These are phyloP conservation scores for Drosophila sechellia DNA, from an alignment of 1,140 invertebrate genomes.

Conservation along the genomic window DNA sequence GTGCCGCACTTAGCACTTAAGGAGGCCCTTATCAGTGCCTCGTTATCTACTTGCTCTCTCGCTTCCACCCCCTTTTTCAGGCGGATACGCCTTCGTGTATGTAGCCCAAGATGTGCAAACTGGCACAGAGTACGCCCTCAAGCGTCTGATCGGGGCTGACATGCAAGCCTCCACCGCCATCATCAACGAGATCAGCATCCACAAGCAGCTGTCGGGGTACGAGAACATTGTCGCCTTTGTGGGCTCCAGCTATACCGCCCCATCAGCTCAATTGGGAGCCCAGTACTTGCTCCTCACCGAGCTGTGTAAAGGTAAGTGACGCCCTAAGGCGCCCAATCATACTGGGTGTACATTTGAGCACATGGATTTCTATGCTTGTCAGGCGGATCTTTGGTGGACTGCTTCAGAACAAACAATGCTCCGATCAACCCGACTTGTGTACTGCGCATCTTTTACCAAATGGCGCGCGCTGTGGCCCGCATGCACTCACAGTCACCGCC, in stretches of 20 bases:
- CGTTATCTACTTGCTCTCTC: slow-evolving; percentile 52
- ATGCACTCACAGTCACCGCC: slow-evolving; percentile 96
- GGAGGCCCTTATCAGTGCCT: slow-evolving; percentile 44
- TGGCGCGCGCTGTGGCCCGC: slow-evolving; percentile 94
- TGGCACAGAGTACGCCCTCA: slow-evolving; percentile 96
- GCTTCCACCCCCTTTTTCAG: slow-evolving; percentile 86
- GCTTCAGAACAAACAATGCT: slow-evolving; percentile 87
- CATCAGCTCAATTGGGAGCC: slow-evolving; percentile 87
- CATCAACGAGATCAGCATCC: slow-evolving; percentile 91
- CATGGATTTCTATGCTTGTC: slow-evolving; percentile 25
- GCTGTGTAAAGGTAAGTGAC: slow-evolving; percentile 87
- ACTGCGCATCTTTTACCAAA: slow-evolving; percentile 96
- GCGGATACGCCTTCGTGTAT: slow-evolving; percentile 97
- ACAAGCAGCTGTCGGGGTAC: slow-evolving; percentile 91
- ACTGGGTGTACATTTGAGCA: background rate
- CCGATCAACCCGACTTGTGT: slow-evolving; percentile 91
- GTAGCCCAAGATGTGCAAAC: slow-evolving; percentile 94
- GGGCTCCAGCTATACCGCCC: slow-evolving; percentile 89
- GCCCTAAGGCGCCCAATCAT: background rate
- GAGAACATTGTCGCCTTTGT: slow-evolving; percentile 93
- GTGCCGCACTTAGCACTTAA: slow-evolving; percentile 3
- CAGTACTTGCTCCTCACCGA: slow-evolving; percentile 91
- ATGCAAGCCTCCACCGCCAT: slow-evolving; percentile 91
- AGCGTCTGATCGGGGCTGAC: slow-evolving; percentile 92
- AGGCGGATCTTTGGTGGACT: slow-evolving; percentile 93